Evolutionary conservation across 2,113 vertebrate species (phyloP).

Genomic region (Oryzias curvinotus): DNA sequence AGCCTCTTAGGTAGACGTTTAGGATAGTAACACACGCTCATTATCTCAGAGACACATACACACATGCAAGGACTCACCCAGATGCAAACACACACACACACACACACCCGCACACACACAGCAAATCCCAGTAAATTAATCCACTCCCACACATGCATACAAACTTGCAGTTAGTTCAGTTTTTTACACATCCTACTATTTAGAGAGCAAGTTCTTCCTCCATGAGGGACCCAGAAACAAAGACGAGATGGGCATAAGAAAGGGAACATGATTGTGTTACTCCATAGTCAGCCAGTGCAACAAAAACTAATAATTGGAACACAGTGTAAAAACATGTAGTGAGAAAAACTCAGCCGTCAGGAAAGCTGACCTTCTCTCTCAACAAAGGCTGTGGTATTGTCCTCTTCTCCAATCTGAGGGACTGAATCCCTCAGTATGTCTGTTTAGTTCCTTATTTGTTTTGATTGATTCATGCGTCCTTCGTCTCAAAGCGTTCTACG

Average conservation of each 20-base stretch:
- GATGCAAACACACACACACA: slow-evolving; percentile 14
- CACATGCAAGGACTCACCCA: slow-evolving; percentile 16
- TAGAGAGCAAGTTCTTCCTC: slow-evolving; percentile 55
- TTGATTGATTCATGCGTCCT: slow-evolving; percentile 75
- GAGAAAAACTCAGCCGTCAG: slow-evolving; percentile 91
- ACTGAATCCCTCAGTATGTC: slow-evolving; percentile 51
- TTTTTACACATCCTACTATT: slow-evolving; percentile 54
- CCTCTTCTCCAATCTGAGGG: slow-evolving; percentile 64
- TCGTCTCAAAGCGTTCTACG: slow-evolving; percentile 71
- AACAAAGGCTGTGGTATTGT: slow-evolving; percentile 87
- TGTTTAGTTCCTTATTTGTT: slow-evolving; percentile 76
- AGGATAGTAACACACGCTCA: slow-evolving; percentile 32
- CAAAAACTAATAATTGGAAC: slow-evolving; percentile 92
- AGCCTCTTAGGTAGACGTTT: slow-evolving; percentile 40
- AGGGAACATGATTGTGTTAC: slow-evolving; percentile 81
- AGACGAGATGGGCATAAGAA: slow-evolving; percentile 66
- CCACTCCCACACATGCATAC: slow-evolving; percentile 24
- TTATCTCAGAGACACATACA: slow-evolving; percentile 4
- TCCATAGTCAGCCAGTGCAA: slow-evolving; percentile 94
- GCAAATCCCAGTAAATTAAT: too few relatives aligned
- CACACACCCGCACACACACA: slow-evolving; percentile 6
- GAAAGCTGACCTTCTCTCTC: slow-evolving; percentile 84
- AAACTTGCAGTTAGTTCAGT: slow-evolving; percentile 43
- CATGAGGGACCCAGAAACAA: slow-evolving; percentile 69
- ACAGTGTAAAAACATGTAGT: slow-evolving; percentile 98